Base-by-base conservation (phyloP, 1,140 invertebrate species). In the Habropoda laboriosa region DNA sequence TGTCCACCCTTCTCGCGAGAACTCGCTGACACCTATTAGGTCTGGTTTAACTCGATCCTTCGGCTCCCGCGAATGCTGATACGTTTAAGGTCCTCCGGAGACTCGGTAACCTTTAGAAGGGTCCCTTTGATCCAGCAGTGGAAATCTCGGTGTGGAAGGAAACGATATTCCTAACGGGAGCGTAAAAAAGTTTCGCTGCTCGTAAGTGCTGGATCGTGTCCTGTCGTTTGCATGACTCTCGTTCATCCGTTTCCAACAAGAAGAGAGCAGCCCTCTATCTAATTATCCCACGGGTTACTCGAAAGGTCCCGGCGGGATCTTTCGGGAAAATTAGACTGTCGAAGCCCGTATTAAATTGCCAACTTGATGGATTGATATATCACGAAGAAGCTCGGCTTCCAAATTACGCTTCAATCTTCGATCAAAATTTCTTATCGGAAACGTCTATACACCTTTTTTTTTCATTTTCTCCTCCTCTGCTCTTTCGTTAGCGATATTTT, bases 181-280 rank as follows among this genome's bases (percentile, higher is more conserved):
- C 30, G 57, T 64, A 77, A 75, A 71, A 77, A 77, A 77, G 57
- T 61, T 64, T 64, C 27, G 47, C 18, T 21, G 30, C 2, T n/a
- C 40, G 45, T 77, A 70, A 81, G 73, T 77, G 79, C 79, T 21
- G 38, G 79, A 67, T 70, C 79, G 57, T 77, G 79, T 81, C 45
- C 49, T 53, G 16, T 64, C 74, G 47, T 81, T 75, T 58, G 55
- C 64, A 51, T 60, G 63, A 63, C 55, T 70, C 49, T 55, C 61
- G 18, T 57, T 40, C 55, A 45, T 67, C 45, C 21, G 21, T 45
- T 51, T 70, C 32, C 12, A 18, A 7, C 6, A n/a, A n/a, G 30
- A 18, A 8, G n/a, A 27, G 30, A 21, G 38, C 27, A 16, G 51
- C 24, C 57, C 61, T 47, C 66, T 45, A 42, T 78, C 66, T 78